Conservation (phyloP, 2,113 vertebrate species). For the Mustelus asterias region DNA sequence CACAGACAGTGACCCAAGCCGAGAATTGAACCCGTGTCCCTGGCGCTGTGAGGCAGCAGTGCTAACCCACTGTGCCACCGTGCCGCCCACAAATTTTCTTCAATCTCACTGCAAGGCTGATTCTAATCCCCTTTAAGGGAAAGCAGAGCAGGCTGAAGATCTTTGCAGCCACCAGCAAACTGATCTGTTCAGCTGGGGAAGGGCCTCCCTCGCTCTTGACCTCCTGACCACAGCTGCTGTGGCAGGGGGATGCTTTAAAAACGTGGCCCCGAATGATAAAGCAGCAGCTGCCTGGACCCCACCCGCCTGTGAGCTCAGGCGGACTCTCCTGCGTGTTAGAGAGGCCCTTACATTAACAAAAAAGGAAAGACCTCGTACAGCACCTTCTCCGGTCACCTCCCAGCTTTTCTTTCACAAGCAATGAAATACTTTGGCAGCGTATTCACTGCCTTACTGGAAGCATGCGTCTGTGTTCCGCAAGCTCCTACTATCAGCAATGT, state of each 20-base stretch:
- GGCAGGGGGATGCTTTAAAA: background rate
- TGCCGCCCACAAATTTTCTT: background rate
- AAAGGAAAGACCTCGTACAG: no score
- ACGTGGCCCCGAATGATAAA: background rate
- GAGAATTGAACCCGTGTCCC: no score
- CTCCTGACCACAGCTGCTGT: background rate
- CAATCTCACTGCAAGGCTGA: background rate
- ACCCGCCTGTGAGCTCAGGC: background rate
- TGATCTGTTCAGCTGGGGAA: background rate
- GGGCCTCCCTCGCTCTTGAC: background rate
- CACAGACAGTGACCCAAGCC: no score
- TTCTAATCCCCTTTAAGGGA: background rate
- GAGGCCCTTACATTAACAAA: no score
- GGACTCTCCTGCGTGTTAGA: background rate
- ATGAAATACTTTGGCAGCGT: no score
- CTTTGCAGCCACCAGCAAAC: background rate
- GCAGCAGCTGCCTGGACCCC: background rate
- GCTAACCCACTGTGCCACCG: no score
- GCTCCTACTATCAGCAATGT: no score
- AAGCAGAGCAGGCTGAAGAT: background rate
- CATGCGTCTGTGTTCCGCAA: no score
- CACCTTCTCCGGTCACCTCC: no score
- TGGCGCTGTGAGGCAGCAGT: no score
- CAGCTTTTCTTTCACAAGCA: no score
- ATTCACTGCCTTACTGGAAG: no score